Conservation (phyloP, 2,113 vertebrate species). For the Eonycteris spelaea region DNA sequence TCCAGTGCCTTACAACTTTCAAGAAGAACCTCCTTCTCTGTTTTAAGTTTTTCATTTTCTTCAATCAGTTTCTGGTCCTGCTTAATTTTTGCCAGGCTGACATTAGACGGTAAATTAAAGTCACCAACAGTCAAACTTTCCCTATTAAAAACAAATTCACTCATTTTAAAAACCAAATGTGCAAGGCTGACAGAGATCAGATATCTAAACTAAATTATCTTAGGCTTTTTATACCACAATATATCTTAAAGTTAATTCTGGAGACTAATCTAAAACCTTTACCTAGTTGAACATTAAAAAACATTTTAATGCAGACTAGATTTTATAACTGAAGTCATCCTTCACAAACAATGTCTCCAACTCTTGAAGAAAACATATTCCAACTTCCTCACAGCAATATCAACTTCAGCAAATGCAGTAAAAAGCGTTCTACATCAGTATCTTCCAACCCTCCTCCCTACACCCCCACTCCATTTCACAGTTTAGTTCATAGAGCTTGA, state of each 20-base stretch:
- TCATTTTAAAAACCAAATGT: constrained; percentile 44
- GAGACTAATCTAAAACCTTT: constrained; percentile 9
- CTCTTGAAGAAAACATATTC: neutral
- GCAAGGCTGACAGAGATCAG: neutral
- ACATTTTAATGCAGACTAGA: neutral
- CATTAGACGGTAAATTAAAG: constrained; percentile 62
- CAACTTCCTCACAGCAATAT: neutral
- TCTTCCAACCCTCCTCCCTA: neutral
- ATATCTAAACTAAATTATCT: constrained; percentile 38
- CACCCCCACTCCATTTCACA: neutral
- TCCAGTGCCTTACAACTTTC: constrained; percentile 73
- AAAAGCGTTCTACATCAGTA: neutral
- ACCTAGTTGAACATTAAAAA: constrained; percentile 16
- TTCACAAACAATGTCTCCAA: constrained; percentile 25
- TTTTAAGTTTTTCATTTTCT: constrained; percentile 81
- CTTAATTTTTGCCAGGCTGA: constrained; percentile 67
- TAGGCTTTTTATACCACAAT: neutral
- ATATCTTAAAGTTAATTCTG: neutral
- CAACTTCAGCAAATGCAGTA: neutral
- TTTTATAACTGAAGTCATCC: constrained; percentile 8
- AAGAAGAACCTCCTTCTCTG: constrained; percentile 70
- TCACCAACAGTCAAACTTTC: constrained; percentile 55
- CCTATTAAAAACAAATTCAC: constrained; percentile 73
- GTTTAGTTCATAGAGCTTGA: neutral
- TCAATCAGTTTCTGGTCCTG: constrained; percentile 76